Evolutionary conservation across 53 echinoderm and acorn worm genomes (phyloP).

Genomic region (Mesocentrotus franciscanus): DNA sequence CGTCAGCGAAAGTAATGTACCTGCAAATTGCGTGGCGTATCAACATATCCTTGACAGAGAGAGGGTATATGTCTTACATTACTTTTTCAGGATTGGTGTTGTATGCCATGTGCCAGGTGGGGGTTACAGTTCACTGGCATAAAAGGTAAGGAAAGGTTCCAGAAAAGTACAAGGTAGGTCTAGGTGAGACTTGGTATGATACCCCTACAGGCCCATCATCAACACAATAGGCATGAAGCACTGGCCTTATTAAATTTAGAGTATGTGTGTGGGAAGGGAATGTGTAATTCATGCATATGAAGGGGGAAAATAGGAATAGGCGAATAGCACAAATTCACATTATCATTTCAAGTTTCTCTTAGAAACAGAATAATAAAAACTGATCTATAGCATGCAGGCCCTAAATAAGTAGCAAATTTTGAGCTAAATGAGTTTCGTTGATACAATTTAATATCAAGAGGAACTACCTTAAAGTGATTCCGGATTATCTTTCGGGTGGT

Average conservation of each 20-base stretch:
- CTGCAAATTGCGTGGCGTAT: constrained; percentile 36
- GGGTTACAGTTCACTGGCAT: constrained; percentile 30
- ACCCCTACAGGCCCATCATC: not conserved
- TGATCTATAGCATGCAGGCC: no score
- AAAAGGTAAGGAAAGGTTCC: not conserved
- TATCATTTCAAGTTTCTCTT: no score
- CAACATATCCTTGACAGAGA: constrained; percentile 3
- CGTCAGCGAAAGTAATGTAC: constrained; percentile 54
- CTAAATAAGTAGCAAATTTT: not conserved
- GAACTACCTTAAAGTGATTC: no score
- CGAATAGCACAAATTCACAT: not conserved
- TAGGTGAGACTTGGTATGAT: not conserved
- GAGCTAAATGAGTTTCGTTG: no score
- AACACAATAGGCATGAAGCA: not conserved
- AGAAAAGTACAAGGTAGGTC: not conserved
- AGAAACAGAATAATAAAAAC: no score
- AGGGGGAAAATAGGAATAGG: not conserved
- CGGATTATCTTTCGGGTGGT: no score
- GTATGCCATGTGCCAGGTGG: not conserved
- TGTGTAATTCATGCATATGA: not conserved
- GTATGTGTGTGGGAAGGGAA: not conserved
- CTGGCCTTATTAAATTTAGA: not conserved
- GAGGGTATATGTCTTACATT: not conserved
- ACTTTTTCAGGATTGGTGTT: not conserved
- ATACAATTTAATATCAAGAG: no score